A percentile compares a stretch with the other conserved stretches of the same genome.
These are phyloP conservation scores for Neuroterus valhalla DNA, from an alignment of 1,140 invertebrate genomes.

Conservation along the genomic window DNA sequence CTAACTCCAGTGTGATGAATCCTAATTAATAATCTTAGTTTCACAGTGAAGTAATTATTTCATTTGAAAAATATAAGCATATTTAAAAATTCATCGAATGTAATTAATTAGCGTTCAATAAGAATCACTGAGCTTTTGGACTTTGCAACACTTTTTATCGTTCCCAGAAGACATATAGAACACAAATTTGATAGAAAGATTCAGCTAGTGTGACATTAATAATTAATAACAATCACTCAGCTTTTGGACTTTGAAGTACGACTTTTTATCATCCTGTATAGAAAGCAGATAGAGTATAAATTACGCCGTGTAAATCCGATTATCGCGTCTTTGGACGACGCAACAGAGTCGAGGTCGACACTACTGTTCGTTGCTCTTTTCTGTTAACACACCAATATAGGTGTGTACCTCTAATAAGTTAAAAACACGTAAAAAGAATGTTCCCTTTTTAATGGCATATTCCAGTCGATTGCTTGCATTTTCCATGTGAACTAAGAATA, in stretches of 20 bases:
- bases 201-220: conserved; percentile 30
- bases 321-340: background rate
- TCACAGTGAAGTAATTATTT: background rate
- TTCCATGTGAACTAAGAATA: too few species aligned
- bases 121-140: background rate
- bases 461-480: too few species aligned
- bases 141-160: conserved; percentile 23
- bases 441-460: too few species aligned
- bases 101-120: too few species aligned
- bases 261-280: conserved; percentile 27
- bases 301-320: conserved; percentile 30
- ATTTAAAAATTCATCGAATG: too few species aligned
- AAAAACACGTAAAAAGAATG: background rate
- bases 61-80: too few species aligned
- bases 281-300: conserved; percentile 26
- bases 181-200: conserved; percentile 30
- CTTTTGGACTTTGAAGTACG: conserved; percentile 25
- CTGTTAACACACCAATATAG: conserved; percentile 13
- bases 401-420: conserved; percentile 15
- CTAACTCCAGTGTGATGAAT: conserved; percentile 11
- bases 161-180: conserved; percentile 7
- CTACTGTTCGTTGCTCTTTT: conserved; percentile 20
- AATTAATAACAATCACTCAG: conserved; percentile 30
- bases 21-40: background rate
- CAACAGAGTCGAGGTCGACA: conserved; percentile 24